These are phyloP conservation scores for Clarias batrachus DNA, from an alignment of 2,113 vertebrate species.

Conservation along the genomic window DNA sequence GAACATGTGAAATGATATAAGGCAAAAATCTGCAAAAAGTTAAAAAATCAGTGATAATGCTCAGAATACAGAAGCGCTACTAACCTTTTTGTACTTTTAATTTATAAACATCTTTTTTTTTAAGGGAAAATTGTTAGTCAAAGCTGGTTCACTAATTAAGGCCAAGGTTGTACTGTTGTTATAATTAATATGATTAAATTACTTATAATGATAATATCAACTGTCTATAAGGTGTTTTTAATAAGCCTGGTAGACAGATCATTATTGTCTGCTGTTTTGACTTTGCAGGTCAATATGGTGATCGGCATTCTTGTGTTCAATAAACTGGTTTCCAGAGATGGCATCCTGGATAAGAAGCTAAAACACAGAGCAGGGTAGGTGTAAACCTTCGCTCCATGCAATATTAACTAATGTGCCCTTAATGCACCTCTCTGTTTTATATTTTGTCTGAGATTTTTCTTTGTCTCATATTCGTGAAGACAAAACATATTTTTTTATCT, in stretches of 20 bases:
- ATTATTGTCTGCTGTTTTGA: slow-evolving; percentile 52
- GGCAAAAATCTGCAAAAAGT: not conserved
- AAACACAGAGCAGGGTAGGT: slow-evolving; percentile 98
- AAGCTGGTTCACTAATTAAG: not conserved
- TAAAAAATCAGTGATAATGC: not conserved
- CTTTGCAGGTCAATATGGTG: slow-evolving; percentile 98
- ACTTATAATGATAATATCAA: not conserved
- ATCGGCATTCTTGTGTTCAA: slow-evolving; percentile 99
- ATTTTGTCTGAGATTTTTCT: not conserved
- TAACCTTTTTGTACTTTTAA: not conserved
- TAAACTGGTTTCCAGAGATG: slow-evolving; percentile 99
- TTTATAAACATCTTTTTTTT: not conserved
- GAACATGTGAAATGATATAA: not conserved
- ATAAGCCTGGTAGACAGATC: not conserved
- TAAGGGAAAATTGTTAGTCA: not conserved
- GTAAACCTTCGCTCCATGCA: slow-evolving; percentile 13
- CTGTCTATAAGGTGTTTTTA: not conserved
- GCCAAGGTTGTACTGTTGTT: not conserved
- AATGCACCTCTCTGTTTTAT: no score
- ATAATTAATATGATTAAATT: not conserved
- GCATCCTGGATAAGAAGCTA: slow-evolving; percentile 99
- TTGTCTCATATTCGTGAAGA: not conserved
- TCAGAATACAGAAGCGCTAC: not conserved
- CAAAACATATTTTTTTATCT: not conserved
- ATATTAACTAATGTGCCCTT: not conserved